Evolutionary conservation across 2,113 vertebrate genomes (phyloP).

Genomic region (Takifugu flavidus): DNA sequence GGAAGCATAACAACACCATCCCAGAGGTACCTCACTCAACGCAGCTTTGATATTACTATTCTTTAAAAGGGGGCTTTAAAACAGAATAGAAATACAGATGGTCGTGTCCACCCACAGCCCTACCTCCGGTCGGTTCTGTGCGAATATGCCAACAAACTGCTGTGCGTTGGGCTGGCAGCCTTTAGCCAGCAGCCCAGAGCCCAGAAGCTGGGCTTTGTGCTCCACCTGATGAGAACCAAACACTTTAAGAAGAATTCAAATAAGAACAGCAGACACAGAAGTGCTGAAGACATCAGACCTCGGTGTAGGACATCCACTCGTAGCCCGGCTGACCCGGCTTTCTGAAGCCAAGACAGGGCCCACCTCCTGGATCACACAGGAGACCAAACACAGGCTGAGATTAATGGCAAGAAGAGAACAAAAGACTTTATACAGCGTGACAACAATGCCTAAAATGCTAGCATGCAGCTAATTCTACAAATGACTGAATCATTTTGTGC

Average conservation of each 20-base stretch:
- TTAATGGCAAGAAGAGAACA: background rate
- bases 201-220: conserved; percentile 69
- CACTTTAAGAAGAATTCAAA: conserved; percentile 5
- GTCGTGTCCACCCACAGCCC: background rate
- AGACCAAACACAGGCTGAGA: background rate
- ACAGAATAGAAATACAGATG: background rate
- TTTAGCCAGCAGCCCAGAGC: conserved; percentile 75
- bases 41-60: too few relatives aligned
- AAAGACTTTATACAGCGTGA: too few relatives aligned
- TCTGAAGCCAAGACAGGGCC: conserved; percentile 76
- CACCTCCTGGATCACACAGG: conserved; percentile 52
- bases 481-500: too few relatives aligned
- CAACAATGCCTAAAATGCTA: too few relatives aligned
- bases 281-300: conserved; percentile 55
- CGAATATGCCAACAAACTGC: conserved; percentile 76
- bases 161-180: conserved; percentile 72
- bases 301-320: conserved; percentile 78
- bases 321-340: conserved; percentile 71
- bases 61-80: background rate
- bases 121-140: conserved; percentile 80
- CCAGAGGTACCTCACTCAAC: background rate
- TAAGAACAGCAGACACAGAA: background rate
- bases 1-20: conserved; percentile 64
- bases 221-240: conserved; percentile 63
- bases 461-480: too few relatives aligned